phyloP scores from a whole-genome alignment of 1,140 invertebrate species.

The Thalassaphorura encarpata region DNA sequence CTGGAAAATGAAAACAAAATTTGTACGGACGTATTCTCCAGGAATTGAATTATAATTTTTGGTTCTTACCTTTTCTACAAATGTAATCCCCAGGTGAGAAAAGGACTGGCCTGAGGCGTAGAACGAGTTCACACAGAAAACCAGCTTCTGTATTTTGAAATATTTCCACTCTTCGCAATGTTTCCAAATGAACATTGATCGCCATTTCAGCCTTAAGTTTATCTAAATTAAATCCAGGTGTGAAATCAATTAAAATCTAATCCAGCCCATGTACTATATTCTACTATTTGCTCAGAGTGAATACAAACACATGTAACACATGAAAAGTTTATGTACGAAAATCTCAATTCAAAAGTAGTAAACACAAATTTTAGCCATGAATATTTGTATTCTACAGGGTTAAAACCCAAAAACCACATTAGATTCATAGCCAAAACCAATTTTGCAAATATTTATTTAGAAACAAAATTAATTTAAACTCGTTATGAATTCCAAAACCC shows the following conservation, averaged over 20 bases:
- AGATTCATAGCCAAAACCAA: too few species aligned
- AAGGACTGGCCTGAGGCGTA: slow-evolving; percentile 83
- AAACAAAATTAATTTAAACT: too few species aligned
- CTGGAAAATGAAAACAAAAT: slow-evolving; percentile 45
- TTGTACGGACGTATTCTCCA: neutral
- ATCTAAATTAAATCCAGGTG: slow-evolving; percentile 48
- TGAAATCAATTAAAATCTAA: neutral
- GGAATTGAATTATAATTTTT: neutral
- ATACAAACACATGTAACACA: neutral
- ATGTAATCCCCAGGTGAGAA: slow-evolving; percentile 98
- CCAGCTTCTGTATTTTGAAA: slow-evolving; percentile 99
- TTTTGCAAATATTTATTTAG: too few species aligned
- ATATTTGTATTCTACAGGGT: too few species aligned
- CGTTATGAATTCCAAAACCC: too few species aligned
- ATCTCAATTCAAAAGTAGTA: too few species aligned
- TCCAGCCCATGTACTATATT: neutral
- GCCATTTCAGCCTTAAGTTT: slow-evolving; percentile 98
- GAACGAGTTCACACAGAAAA: slow-evolving; percentile 92
- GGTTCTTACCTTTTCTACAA: slow-evolving; percentile 82
- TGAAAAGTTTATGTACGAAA: neutral
- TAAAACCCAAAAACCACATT: too few species aligned
- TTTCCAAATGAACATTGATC: slow-evolving; percentile 97
- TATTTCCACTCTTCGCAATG: slow-evolving; percentile 93
- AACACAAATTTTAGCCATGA: too few species aligned
- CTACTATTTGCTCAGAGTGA: too few species aligned